Evolutionary conservation across 2,888 invertebrate species (phyloP).

Genomic region (Dioctria rufipes): DNA sequence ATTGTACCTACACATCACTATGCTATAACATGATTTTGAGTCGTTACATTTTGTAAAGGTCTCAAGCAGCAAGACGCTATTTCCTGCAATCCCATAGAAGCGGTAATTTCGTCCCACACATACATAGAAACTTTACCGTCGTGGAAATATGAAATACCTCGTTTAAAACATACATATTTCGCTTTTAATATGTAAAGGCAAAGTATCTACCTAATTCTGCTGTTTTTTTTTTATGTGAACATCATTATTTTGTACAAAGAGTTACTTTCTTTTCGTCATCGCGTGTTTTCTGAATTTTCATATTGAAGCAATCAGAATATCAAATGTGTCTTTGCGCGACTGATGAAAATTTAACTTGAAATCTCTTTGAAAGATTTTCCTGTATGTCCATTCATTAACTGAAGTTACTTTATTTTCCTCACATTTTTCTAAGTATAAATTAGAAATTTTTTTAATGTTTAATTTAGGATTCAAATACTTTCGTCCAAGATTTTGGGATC

Average conservation of each 20-base stretch:
- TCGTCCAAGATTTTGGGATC: slow-evolving; percentile 29
- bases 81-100: no score
- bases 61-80: no score
- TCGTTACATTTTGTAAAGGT: no score
- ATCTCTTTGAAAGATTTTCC: slow-evolving; percentile 25
- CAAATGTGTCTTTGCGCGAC: slow-evolving; percentile 35
- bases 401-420: slow-evolving; percentile 26
- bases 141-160: no score
- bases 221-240: no score
- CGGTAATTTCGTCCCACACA: slow-evolving; percentile 9
- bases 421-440: slow-evolving; percentile 47
- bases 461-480: slow-evolving; percentile 40
- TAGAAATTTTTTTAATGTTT: slow-evolving; percentile 25
- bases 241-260: slow-evolving; percentile 22
- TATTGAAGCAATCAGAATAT: no score
- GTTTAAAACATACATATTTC: no score
- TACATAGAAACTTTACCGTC: slow-evolving; percentile 18
- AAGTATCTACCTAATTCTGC: background rate
- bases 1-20: background rate
- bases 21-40: slow-evolving; percentile 18
- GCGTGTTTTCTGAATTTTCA: slow-evolving; percentile 25
- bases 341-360: slow-evolving; percentile 27
- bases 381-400: slow-evolving; percentile 38
- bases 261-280: slow-evolving; percentile 18
- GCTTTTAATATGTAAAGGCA: no score